These are phyloP conservation scores for Hyla sarda DNA, from an alignment of 2,113 vertebrate species.

Conservation along the genomic window DNA sequence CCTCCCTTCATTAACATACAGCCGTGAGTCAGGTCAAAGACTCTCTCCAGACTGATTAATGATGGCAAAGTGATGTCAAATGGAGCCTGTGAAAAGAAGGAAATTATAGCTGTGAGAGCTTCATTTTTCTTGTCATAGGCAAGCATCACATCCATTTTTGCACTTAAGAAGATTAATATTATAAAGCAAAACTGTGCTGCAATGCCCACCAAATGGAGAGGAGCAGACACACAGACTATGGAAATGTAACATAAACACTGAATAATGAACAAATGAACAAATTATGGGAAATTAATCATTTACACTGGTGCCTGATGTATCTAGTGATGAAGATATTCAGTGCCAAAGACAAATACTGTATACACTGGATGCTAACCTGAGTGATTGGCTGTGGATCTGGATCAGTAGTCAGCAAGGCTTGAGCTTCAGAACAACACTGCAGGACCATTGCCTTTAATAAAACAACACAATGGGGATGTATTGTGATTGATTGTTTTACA, in stretches of 20 bases:
- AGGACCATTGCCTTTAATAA: conserved; percentile 72
- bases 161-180: conserved; percentile 60
- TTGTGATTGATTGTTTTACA: not conserved
- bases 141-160: conserved; percentile 58
- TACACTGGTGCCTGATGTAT: not conserved
- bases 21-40: conserved; percentile 79
- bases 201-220: conserved; percentile 28
- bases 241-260: conserved; percentile 35
- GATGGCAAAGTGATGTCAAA: conserved; percentile 74
- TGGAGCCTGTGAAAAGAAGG: conserved; percentile 73
- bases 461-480: not conserved
- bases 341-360: not conserved
- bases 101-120: conserved; percentile 59
- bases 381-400: conserved; percentile 61
- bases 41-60: conserved; percentile 75
- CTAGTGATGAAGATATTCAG: not conserved
- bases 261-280: conserved; percentile 29
- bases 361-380: conserved; percentile 71
- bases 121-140: conserved; percentile 60
- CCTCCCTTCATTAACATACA: conserved; percentile 70
- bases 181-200: conserved; percentile 40
- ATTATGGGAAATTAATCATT: conserved; percentile 33
- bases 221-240: conserved; percentile 6
- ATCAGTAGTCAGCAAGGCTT: conserved; percentile 67
- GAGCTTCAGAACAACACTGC: conserved; percentile 77